A percentile compares a stretch with the other conserved stretches of the same genome.
Conservation (phyloP, 2,797 vertebrate species). For the Potorous gilbertii region DNA sequence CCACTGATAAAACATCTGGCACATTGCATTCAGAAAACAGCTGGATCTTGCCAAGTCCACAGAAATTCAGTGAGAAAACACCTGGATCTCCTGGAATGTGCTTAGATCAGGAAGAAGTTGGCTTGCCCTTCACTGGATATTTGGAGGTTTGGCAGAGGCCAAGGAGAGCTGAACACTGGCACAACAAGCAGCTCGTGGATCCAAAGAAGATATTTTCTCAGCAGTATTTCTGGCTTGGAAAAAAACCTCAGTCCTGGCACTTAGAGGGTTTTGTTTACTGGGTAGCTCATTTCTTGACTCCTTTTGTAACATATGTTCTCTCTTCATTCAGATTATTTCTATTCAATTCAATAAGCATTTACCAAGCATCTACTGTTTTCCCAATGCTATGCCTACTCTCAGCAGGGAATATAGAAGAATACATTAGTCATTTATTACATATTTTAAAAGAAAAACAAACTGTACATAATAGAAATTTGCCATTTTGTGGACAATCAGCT, state of each 20-base stretch:
- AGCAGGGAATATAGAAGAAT: not conserved
- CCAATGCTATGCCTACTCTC: not conserved
- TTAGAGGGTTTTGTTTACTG: not conserved
- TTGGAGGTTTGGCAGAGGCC: not conserved
- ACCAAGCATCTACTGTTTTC: not conserved
- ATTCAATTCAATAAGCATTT: not conserved
- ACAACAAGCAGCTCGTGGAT: not conserved
- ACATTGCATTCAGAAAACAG: not conserved
- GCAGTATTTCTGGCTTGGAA: not conserved
- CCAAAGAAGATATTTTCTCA: not conserved
- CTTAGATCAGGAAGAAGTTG: not conserved
- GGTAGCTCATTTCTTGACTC: not conserved
- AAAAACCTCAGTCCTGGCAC: not conserved
- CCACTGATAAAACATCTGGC: slow-evolving; percentile 6
- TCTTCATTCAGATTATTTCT: not conserved
- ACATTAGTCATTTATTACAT: not conserved
- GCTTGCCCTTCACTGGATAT: slow-evolving; percentile 11
- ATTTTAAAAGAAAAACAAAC: not conserved
- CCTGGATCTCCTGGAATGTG: slow-evolving; percentile 5
- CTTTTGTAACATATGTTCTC: slow-evolving; percentile 3
- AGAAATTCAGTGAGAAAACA: slow-evolving; percentile 20
- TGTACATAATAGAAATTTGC: not conserved
- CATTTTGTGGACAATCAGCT: not conserved
- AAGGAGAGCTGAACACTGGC: not conserved
- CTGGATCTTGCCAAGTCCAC: slow-evolving; percentile 17